Conservation (phyloP, 1,140 invertebrate species). For the Lethrus apterus region DNA sequence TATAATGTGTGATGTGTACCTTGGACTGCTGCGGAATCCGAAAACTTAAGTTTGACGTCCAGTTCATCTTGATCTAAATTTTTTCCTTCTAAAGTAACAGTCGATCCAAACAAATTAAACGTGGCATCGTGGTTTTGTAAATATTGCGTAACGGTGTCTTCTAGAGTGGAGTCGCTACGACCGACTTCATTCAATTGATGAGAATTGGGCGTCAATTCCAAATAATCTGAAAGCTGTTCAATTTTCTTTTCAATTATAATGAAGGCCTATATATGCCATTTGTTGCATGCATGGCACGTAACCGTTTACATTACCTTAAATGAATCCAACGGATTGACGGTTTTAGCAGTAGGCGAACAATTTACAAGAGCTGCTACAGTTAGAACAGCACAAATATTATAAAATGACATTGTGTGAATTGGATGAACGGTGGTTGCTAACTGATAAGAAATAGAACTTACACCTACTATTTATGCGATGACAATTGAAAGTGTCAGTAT, state of each 20-base stretch:
- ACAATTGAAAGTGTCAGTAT: slow-evolving; percentile 18
- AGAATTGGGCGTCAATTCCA: slow-evolving; percentile 64
- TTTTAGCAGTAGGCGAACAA: no score
- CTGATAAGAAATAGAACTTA: slow-evolving; percentile 20
- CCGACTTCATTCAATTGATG: slow-evolving; percentile 43
- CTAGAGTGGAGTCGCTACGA: slow-evolving; percentile 47
- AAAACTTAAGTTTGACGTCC: slow-evolving; percentile 60
- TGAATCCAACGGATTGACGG: no score
- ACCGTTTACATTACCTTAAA: no score
- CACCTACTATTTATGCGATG: slow-evolving; percentile 22
- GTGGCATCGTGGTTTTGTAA: slow-evolving; percentile 66
- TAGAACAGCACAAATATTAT: slow-evolving; percentile 41
- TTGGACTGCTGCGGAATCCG: slow-evolving; percentile 45
- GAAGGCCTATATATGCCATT: no score
- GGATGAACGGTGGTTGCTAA: slow-evolving; percentile 11
- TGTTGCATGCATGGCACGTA: no score
- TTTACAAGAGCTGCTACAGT: slow-evolving; percentile 15
- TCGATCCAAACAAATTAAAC: slow-evolving; percentile 62
- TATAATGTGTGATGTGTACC: slow-evolving; percentile 25
- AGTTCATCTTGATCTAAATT: slow-evolving; percentile 66
- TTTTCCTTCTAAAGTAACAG: slow-evolving; percentile 63
- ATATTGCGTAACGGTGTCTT: slow-evolving; percentile 62
- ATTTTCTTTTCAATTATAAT: no score
- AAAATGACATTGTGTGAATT: slow-evolving; percentile 41
- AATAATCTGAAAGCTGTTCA: slow-evolving; percentile 48